These are phyloP conservation scores for Hyles euphorbiae DNA, from an alignment of 1,140 invertebrate species.

Conservation along the genomic window DNA sequence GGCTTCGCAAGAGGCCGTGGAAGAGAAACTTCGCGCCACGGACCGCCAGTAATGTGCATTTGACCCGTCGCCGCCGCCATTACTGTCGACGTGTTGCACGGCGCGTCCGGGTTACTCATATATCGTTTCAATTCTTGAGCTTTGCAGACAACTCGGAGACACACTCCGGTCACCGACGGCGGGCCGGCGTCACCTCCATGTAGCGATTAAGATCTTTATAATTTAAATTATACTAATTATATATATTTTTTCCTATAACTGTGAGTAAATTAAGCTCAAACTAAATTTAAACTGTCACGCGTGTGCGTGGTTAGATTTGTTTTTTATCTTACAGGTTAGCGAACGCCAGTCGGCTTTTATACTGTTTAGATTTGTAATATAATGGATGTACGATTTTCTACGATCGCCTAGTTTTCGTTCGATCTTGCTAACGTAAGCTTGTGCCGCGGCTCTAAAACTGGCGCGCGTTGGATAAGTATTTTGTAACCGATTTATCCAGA, in stretches of 20 bases:
- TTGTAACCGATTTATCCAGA: conserved; percentile 73
- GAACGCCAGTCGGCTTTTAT: conserved; percentile 50
- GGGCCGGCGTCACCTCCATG: conserved; percentile 16
- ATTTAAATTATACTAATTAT: conserved; percentile 74
- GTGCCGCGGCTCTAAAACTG: conserved; percentile 30
- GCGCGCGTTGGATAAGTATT: conserved; percentile 62
- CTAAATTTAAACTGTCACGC: conserved; percentile 50
- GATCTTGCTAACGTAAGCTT: conserved; percentile 58
- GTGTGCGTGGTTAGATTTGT: conserved; percentile 36
- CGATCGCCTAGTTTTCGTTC: conserved; percentile 53
- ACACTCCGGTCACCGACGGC: not conserved
- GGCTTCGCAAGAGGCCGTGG: conserved; percentile 92
- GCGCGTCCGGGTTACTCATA: conserved; percentile 35
- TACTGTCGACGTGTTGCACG: conserved; percentile 12
- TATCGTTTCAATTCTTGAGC: conserved; percentile 53
- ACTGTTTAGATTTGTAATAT: conserved; percentile 48
- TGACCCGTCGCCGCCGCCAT: conserved; percentile 30
- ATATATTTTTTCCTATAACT: conserved; percentile 67
- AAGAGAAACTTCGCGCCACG: conserved; percentile 93
- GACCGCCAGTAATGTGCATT: conserved; percentile 87
- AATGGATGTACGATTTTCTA: conserved; percentile 53
- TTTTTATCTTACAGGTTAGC: conserved; percentile 37
- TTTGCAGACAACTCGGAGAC: conserved; percentile 30
- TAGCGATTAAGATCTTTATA: conserved; percentile 62
- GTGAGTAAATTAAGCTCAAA: conserved; percentile 72